Base-by-base conservation (phyloP, 2,888 invertebrate species). In the Erynnis tages region DNA sequence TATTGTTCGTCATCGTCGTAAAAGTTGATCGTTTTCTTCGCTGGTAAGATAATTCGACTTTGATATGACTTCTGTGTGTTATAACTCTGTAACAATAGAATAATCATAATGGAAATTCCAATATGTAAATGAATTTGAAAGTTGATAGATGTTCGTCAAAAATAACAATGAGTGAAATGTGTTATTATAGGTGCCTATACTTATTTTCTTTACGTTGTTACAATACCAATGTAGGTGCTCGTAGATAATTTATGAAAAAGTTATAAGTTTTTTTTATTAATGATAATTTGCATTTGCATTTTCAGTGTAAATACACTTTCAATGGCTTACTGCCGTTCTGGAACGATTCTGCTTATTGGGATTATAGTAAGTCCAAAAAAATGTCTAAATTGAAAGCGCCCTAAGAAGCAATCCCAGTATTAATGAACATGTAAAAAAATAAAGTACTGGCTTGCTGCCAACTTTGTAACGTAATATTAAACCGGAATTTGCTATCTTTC, bases 401-500 rank as follows among this genome's bases (percentile, higher is more conserved):
- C 16, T 37, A 21, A 48, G 38, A 35, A 34, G 19, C 43, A 29
- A 21, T 17, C 35, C 19, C 21, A 44, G 21, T 45, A 38, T 38
- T 38, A 23, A 45, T 53, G 44, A 45, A 45, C 29, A 25, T 14
- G 17, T 37, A 23, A 52, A 53, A 53, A 47, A 53, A 53, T 25
- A 25, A 16, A 38, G 11, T 40, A 17, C 17, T 55, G 55, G 55
- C 47, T 6, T 6, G 16, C 21, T 11, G 53, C 55, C 55, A 55
- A 48, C 29, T 53, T 38, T 27, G 50, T 50, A 50, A 54, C 41
- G 35, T 27, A 41, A 41, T 53, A 46, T 53, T 46, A 54, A 32
- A 46, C 32, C 27, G 11, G 27, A 46, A 40, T 40, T 40, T 45
- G 53, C 34, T 41, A 53, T 34, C 45, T 46, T 50, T 43, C 34